A percentile compares a stretch with the other conserved stretches of the same genome.
These are phyloP conservation scores for Oncorhynchus masou DNA, from an alignment of 2,113 vertebrate genomes.

Conservation along the genomic window DNA sequence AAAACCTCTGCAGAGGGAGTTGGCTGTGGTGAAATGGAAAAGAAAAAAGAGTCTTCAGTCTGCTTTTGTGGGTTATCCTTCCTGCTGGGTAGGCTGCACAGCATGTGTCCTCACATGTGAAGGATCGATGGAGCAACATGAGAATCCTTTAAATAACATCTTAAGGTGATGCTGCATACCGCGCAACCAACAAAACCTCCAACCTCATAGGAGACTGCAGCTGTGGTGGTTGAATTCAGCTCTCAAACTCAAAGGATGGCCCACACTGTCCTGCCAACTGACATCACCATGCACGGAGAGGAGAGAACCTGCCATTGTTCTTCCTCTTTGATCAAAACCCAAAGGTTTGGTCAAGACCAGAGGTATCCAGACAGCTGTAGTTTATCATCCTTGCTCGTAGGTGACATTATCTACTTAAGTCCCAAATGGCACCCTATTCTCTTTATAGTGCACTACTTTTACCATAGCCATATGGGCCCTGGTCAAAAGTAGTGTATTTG, in stretches of 20 bases:
- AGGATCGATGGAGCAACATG: constrained; percentile 43
- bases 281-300: neutral
- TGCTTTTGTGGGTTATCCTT: constrained; percentile 17
- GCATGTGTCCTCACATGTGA: constrained; percentile 31
- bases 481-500: no score
- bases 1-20: neutral
- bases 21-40: neutral
- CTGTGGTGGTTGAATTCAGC: neutral
- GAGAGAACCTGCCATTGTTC: neutral
- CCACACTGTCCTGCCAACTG: neutral
- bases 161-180: constrained; percentile 15
- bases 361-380: neutral
- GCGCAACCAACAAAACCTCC: constrained; percentile 21
- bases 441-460: no score
- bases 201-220: constrained; percentile 5
- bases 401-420: neutral
- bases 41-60: neutral
- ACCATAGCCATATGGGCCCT: no score
- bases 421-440: no score
- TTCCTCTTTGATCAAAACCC: neutral
- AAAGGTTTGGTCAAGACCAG: neutral
- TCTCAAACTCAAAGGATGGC: no score
- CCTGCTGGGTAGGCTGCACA: constrained; percentile 36
- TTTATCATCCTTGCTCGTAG: neutral
- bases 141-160: constrained; percentile 41